Conservation (phyloP, 1,140 invertebrate genomes). For the Adelges cooleyi region DNA sequence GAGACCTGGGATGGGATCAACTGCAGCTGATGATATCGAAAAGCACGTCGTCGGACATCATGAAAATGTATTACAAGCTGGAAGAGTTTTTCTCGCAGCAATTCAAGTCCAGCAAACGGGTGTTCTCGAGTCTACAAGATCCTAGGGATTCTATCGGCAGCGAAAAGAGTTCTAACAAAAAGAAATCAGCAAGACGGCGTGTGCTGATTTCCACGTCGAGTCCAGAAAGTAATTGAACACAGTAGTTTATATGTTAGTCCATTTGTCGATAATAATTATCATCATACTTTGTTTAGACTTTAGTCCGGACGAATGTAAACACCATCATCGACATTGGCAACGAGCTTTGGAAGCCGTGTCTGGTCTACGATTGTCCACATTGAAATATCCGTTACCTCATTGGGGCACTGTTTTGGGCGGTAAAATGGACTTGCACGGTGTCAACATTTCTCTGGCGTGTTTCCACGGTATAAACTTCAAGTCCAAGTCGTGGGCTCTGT, state of each 20-base stretch:
- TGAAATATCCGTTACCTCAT: slow-evolving; percentile 51
- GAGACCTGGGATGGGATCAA: slow-evolving; percentile 87
- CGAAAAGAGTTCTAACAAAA: slow-evolving; percentile 15
- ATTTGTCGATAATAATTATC: neutral
- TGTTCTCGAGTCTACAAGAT: slow-evolving; percentile 66
- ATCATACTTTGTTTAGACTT: neutral
- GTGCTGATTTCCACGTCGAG: slow-evolving; percentile 9
- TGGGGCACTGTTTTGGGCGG: slow-evolving; percentile 82
- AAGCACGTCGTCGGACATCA: slow-evolving; percentile 87
- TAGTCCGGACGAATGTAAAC: slow-evolving; percentile 34
- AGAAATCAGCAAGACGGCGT: neutral
- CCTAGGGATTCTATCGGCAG: slow-evolving; percentile 2
- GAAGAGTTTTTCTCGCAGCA: slow-evolving; percentile 95
- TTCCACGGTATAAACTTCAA: slow-evolving; percentile 97
- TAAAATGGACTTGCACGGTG: slow-evolving; percentile 79
- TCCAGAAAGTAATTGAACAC: slow-evolving; percentile 9
- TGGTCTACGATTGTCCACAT: slow-evolving; percentile 60
- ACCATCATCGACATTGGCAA: slow-evolving; percentile 88
- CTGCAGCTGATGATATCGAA: slow-evolving; percentile 91
- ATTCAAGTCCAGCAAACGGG: slow-evolving; percentile 83
- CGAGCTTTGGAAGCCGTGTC: slow-evolving; percentile 59
- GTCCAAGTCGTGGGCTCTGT: slow-evolving; percentile 91
- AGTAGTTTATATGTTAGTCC: neutral
- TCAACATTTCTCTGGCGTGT: slow-evolving; percentile 87
- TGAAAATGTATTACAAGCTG: slow-evolving; percentile 92